These are phyloP conservation scores for Papilio polytes DNA, from an alignment of 1,140 invertebrate species.

Conservation along the genomic window DNA sequence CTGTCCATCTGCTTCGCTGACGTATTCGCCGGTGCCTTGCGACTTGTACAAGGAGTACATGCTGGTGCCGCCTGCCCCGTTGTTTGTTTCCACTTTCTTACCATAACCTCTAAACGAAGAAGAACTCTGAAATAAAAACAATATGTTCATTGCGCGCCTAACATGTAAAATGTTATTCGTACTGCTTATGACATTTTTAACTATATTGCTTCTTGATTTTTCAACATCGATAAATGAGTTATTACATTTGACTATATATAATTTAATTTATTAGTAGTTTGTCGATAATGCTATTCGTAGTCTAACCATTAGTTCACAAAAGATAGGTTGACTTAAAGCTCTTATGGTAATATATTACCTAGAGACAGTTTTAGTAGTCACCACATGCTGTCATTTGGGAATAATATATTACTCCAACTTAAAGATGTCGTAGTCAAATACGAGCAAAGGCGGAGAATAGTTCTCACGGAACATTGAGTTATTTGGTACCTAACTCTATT, in stretches of 20 bases:
- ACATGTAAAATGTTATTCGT: no score
- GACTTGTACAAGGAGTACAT: slow-evolving; percentile 66
- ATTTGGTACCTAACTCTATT: neutral
- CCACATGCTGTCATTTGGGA: slow-evolving; percentile 9
- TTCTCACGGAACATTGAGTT: slow-evolving; percentile 15
- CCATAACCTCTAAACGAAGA: slow-evolving; percentile 51
- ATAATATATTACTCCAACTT: slow-evolving; percentile 13
- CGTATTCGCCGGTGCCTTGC: slow-evolving; percentile 55
- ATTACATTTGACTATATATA: neutral
- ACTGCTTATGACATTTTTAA: no score
- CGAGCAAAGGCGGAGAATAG: neutral
- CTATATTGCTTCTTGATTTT: no score
- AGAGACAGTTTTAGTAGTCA: slow-evolving; percentile 16
- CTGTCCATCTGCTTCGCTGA: slow-evolving; percentile 53
- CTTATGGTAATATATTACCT: slow-evolving; percentile 12
- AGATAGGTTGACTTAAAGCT: slow-evolving; percentile 8
- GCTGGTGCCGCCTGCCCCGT: slow-evolving; percentile 57
- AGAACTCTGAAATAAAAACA: slow-evolving; percentile 53
- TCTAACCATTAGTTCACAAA: slow-evolving; percentile 5
- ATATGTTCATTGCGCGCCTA: neutral
- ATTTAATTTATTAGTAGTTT: neutral
- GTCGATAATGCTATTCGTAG: neutral
- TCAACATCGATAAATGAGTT: no score
- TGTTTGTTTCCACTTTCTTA: slow-evolving; percentile 50
- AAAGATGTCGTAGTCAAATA: slow-evolving; percentile 6